A percentile compares a stretch with the other conserved stretches of the same genome.
Conservation (phyloP, 2,888 invertebrate genomes). For the Plagodis pulveraria region DNA sequence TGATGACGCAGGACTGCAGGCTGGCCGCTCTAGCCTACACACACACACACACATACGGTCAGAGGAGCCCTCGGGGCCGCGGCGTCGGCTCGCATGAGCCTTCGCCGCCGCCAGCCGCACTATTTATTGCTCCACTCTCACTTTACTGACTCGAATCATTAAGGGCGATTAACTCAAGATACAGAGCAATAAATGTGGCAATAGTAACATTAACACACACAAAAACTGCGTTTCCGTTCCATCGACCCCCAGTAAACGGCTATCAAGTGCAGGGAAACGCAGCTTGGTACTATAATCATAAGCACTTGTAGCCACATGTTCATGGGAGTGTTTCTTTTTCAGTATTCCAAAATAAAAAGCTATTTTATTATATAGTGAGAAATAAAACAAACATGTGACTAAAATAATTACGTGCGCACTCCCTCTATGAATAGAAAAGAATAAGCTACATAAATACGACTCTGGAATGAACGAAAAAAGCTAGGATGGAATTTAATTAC, state of each 20-base stretch:
- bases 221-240: constrained; percentile 71
- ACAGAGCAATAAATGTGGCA: constrained; percentile 59
- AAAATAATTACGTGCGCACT: constrained; percentile 77
- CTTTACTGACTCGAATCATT: constrained; percentile 11
- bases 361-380: constrained; percentile 34
- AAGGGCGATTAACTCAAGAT: constrained; percentile 32
- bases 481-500: neutral
- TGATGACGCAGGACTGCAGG: constrained; percentile 97
- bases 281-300: constrained; percentile 53
- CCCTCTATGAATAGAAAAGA: constrained; percentile 44
- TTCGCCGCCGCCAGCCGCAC: constrained; percentile 21
- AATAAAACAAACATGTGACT: constrained; percentile 81
- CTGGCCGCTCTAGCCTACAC: constrained; percentile 96
- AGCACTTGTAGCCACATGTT: constrained; percentile 83
- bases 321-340: constrained; percentile 59
- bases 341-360: constrained; percentile 48
- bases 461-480: constrained; percentile 6
- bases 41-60: constrained; percentile 30
- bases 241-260: constrained; percentile 57
- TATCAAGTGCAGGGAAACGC: constrained; percentile 74
- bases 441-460: neutral
- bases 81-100: constrained; percentile 20
- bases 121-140: constrained; percentile 58
- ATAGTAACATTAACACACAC: constrained; percentile 32
- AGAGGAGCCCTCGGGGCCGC: constrained; percentile 15